phyloP scores from a whole-genome alignment of 2,797 vertebrate species.

The Simalia tracyae region DNA sequence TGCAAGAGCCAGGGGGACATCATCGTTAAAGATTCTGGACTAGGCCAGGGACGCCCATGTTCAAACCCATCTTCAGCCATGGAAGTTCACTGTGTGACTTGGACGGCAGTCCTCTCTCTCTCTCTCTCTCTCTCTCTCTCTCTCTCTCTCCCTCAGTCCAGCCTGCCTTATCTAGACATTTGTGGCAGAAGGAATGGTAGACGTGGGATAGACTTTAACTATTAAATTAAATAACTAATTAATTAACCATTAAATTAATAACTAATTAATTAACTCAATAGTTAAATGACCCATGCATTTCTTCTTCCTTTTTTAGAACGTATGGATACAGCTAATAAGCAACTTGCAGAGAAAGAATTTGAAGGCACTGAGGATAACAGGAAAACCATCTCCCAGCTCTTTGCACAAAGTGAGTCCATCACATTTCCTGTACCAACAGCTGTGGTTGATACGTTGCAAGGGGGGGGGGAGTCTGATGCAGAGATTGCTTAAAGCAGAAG shows the following conservation, averaged over 20 bases:
- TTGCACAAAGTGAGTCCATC: slow-evolving; percentile 87
- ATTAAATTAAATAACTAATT: not conserved
- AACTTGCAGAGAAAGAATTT: slow-evolving; percentile 92
- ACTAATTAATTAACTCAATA: not conserved
- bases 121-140: not conserved
- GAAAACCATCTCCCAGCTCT: slow-evolving; percentile 95
- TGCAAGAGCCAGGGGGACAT: not conserved
- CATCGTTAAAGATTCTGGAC: not conserved
- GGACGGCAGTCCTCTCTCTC: not conserved
- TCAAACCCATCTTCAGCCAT: not conserved
- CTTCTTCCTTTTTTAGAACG: slow-evolving; percentile 79
- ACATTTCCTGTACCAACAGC: not conserved
- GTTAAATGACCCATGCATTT: not conserved
- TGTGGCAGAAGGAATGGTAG: not conserved
- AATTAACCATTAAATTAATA: too few species aligned
- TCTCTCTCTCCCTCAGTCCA: not conserved
- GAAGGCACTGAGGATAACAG: slow-evolving; percentile 95
- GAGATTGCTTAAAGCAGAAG: not conserved
- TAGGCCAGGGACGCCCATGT: not conserved
- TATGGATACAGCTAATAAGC: slow-evolving; percentile 97
- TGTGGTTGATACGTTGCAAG: not conserved
- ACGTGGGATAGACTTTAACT: not conserved
- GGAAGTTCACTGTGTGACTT: not conserved
- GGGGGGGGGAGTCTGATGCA: not conserved
- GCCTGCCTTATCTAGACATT: not conserved